Evolutionary conservation across 2,113 vertebrate species (phyloP).

Genomic region (Otolemur garnettii): DNA sequence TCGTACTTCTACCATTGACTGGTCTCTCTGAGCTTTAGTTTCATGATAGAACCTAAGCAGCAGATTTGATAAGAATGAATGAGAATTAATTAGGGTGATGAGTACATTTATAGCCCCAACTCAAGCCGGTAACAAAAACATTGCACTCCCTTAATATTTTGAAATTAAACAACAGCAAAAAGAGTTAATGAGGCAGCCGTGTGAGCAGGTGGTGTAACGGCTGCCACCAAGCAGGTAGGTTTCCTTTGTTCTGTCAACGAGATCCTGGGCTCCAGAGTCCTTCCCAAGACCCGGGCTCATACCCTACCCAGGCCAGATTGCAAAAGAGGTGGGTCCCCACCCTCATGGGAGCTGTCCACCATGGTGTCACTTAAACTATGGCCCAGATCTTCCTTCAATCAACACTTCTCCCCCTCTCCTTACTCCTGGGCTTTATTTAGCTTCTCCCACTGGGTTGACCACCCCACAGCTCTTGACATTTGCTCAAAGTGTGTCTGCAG

Average conservation of each 20-base stretch:
- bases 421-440: background rate
- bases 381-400: background rate
- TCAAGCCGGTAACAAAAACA: too few species aligned
- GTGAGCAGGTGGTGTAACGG: background rate
- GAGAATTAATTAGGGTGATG: background rate
- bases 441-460: background rate
- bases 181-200: background rate
- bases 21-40: background rate
- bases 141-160: too few species aligned
- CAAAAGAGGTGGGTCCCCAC: background rate
- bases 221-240: background rate
- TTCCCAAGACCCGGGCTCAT: background rate
- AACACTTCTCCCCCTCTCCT: background rate
- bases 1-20: background rate
- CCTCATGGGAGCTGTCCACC: background rate
- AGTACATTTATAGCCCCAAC: too few species aligned
- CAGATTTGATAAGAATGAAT: background rate
- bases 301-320: background rate
- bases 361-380: background rate
- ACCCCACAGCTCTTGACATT: background rate
- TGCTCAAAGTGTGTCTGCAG: background rate
- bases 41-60: background rate
- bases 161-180: background rate
- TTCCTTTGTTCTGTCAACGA: too few species aligned
- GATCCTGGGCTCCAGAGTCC: background rate